Evolutionary conservation across 2,113 vertebrate genomes (phyloP), one percentile per base, ranked within the genome.

Genomic region (Abramis brama): DNA sequence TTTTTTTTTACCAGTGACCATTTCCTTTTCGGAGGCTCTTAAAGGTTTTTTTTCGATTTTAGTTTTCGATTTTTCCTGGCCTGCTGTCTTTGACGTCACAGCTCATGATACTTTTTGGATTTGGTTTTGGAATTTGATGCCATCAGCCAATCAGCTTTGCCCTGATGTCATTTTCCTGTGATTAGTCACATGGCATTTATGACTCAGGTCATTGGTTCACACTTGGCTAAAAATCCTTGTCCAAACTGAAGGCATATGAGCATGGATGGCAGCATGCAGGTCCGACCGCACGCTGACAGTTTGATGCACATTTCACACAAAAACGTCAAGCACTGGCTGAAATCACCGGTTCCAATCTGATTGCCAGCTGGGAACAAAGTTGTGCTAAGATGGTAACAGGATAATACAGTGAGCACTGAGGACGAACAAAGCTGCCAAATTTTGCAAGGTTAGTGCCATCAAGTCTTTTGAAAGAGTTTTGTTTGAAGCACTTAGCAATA

Each of bases 111-210:
- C 39, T 8, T 43, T 43, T 43, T 43, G 39, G 39, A 43, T 43
- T 43, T 43, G 4, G 7, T 47, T 21, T 25, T 25, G 23, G 23
- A 0, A 11, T 45, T 39, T 71, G 19, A 21, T 73, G 36, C 70
- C 70, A 13, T 74, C n/a, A 47, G 71, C 71, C n/a, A 75, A 75
- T 75, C 43, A 50, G n/a, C 71, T 75, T 75, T 25, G 39, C 27
- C 43, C 7, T 47, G 2, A 50, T 75, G n/a, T 17, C 2, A 75
- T 50, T 50, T 47, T 50, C 73, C 43, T 25, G 12, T 75, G 23
- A 17, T 75, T 15, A 17, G n/a, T 75, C 71, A 75, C 71, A 75
- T 47, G 71, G 43, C 43, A 75, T 47, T 74, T 47, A 47, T 75
- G 71, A 47, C 43, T 75, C 71, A 17, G 11, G 23, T 75, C 43